phyloP scores from a whole-genome alignment of 2,113 vertebrate species.

The Microtus oregoni region DNA sequence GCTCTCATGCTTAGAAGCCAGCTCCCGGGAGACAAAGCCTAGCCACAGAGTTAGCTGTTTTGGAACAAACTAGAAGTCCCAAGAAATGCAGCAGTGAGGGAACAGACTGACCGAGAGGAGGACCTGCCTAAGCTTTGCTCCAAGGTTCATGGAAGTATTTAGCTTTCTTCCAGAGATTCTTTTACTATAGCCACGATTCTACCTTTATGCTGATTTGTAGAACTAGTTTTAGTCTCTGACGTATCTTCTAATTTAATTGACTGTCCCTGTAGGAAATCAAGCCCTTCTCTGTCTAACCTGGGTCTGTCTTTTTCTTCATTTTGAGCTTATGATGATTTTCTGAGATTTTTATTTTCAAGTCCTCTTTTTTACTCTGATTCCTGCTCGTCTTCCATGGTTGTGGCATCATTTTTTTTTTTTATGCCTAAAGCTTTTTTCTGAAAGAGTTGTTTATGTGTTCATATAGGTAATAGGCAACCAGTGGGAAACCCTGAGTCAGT shows the following conservation, averaged over 20 bases:
- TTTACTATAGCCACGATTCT: neutral
- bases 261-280: neutral
- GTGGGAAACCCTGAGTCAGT: neutral
- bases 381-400: neutral
- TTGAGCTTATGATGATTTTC: neutral
- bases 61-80: constrained; percentile 70
- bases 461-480: neutral
- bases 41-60: constrained; percentile 68
- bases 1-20: constrained; percentile 77
- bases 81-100: neutral
- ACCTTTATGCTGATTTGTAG: constrained; percentile 17
- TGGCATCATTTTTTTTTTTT: neutral
- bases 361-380: neutral
- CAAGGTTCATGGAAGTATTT: neutral
- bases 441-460: neutral
- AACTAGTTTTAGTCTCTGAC: neutral
- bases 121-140: neutral
- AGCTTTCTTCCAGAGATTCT: neutral
- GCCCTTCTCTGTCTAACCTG: neutral
- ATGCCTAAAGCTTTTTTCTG: neutral
- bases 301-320: neutral
- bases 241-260: constrained; percentile 9
- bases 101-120: neutral
- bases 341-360: neutral
- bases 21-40: constrained; percentile 76